Evolutionary conservation across 1,140 invertebrate genomes (phyloP), one percentile per base, ranked within the genome.

Genomic region (Popillia japonica): DNA sequence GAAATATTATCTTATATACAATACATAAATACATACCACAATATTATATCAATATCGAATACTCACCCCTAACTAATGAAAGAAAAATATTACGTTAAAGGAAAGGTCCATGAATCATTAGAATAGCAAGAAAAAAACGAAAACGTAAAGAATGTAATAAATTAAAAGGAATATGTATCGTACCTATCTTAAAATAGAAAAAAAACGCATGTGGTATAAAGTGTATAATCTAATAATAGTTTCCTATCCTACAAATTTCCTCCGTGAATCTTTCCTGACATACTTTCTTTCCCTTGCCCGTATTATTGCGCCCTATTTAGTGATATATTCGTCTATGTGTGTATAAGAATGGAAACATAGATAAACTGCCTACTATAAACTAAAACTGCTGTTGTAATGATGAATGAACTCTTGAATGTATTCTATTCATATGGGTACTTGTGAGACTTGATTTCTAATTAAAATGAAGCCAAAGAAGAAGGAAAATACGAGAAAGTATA

Each of bases 371-470:
- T 55, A 55, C 48, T 55, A 17, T 55, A n/a, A 55, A 55, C 48
- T 55, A 34, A 34, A 34, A 86, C 85, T 79, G 84, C 85, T 86
- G 85, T 84, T 85, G 81, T 85, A 86, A 86, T 86, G 84, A 85
- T 85, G 83, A 84, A 85, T 84, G 82, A 82, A 83, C 81, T 79
- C 68, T 78, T 75, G 23, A 55, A 48, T 74, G 72, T 42, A 74
- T 40, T 74, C n/a, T 41, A 76, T 55, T 76, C 44, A 55, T 55
- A 27, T 76, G 34, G 72, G 34, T 42, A 74, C 27, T 44, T 74
- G 40, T 74, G 72, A 74, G 72, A 74, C 72, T 74, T 74, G 72
- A 74, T 74, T 41, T 74, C 41, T 42, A 40, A 74, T 41, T 22
- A 72, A 72, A n/a, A 55, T 68, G 27, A 34, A 68, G 27, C 20